Percentiles rank a stretch among this genome's conserved stretches.
These are phyloP conservation scores for Heliconius nattereri DNA, from an alignment of 1,140 invertebrate species.

Conservation along the genomic window DNA sequence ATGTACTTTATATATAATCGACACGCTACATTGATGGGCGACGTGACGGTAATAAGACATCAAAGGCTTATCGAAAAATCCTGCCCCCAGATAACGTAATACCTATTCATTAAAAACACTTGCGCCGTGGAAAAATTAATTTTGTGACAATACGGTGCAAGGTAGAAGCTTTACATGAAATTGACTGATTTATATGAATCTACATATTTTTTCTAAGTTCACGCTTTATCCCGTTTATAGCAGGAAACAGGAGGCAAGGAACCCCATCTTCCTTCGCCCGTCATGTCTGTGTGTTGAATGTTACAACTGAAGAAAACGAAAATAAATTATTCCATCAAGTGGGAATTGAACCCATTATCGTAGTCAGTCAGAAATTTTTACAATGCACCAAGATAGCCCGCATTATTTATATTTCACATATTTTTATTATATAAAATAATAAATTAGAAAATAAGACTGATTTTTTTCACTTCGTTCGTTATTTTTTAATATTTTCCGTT, in stretches of 20 bases:
- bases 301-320: not conserved
- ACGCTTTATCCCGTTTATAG: no score
- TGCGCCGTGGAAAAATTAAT: conserved; percentile 61
- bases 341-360: no score
- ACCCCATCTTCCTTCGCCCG: no score
- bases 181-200: not conserved
- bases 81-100: conserved; percentile 64
- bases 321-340: not conserved
- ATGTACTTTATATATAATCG: conserved; percentile 67
- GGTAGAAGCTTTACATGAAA: conserved; percentile 31
- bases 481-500: no score
- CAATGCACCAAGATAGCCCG: no score
- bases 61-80: conserved; percentile 66
- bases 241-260: no score
- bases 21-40: conserved; percentile 54
- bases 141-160: conserved; percentile 44
- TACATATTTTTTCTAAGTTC: not conserved
- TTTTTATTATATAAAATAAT: no score
- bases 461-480: no score
- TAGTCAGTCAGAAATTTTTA: no score
- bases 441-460: no score
- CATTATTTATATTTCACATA: no score
- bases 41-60: conserved; percentile 69
- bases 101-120: conserved; percentile 73
- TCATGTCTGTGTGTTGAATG: no score